Evolutionary conservation across 2,797 vertebrate species (phyloP), one percentile per base, ranked within the genome.

Genomic region (Crypturellus tataupa): DNA sequence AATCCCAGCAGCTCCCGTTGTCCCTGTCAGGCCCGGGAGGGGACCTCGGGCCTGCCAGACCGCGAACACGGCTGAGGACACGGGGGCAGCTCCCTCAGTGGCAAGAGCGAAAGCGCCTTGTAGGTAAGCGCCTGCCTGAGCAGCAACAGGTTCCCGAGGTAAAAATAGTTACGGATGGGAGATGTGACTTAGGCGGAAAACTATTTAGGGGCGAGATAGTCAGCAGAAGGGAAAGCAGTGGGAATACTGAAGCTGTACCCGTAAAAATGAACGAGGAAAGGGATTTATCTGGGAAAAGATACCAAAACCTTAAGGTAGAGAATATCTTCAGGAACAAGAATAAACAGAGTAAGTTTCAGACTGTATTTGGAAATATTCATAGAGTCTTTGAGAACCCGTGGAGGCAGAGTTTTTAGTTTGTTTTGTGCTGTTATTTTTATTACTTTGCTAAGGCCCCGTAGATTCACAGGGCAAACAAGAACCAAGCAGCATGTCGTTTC

Each of bases 1-100:
- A 88, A 94, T 93, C 90, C 90, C 83, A 60, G 33, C 42, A 53
- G 73, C 70, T 93, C 84, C 70, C 33, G n/a, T 17, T 63, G 91
- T 49, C 85, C 79, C 55, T 0, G 0, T 63, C 6, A 15, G 56
- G 73, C 58, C 72, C 49, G 35, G 68, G 75, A 93, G 42, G 33
- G 80, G 47, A 79, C 23, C 39, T 62, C 8, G 12, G 73, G 42
- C 85, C 69, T 89, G 8, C 60, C 77, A 3, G 35, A 59, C 49
- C 69, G 18, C 67, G 21, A 73, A 35, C 46, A 53, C 0, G 49
- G 58, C 16, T 1, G 0, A 19, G 2, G 29, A 62, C 89, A 14
- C 27, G 51, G 53, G 2, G 0, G 39, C 55, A 47, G 5, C 42
- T 21, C 56, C 72, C 87, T 60, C 37, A 21, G n/a, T 11, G 6